Evolutionary conservation across 1,140 invertebrate species (phyloP).

Genomic region (Drosophila teissieri): DNA sequence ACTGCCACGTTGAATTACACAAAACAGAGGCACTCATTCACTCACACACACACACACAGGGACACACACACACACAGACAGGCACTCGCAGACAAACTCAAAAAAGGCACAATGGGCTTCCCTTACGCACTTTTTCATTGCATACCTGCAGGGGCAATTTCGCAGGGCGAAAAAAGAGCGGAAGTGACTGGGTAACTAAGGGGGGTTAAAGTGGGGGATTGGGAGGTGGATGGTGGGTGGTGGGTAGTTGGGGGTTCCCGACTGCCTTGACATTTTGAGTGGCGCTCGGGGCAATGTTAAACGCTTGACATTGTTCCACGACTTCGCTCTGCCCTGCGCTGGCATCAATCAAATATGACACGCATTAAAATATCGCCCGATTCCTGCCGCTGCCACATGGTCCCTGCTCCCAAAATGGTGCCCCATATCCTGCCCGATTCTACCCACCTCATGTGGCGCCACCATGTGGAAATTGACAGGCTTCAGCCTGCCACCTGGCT

Average conservation of each 20-base stretch:
- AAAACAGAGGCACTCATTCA: slow-evolving; percentile 47
- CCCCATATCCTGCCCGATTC: slow-evolving; percentile 5
- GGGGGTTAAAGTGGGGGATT: slow-evolving; percentile 1
- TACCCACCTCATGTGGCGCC: slow-evolving; percentile 28
- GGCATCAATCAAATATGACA: slow-evolving; percentile 83
- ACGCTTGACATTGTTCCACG: slow-evolving; percentile 77
- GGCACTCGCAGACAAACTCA: background rate
- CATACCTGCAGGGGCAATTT: slow-evolving; percentile 76
- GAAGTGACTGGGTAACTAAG: slow-evolving; percentile 14
- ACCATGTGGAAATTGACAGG: slow-evolving; percentile 46
- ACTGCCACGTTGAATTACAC: slow-evolving; percentile 69
- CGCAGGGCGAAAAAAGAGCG: slow-evolving; percentile 29
- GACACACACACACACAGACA: background rate
- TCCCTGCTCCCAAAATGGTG: background rate
- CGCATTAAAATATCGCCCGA: slow-evolving; percentile 77
- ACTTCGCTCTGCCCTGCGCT: slow-evolving; percentile 17
- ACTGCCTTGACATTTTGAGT: slow-evolving; percentile 59
- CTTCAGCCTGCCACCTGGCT: slow-evolving; percentile 32
- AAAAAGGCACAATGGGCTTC: slow-evolving; percentile 23
- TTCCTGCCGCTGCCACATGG: slow-evolving; percentile 23
- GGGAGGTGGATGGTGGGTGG: background rate
- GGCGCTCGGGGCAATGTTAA: slow-evolving; percentile 71
- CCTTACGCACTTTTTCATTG: slow-evolving; percentile 71
- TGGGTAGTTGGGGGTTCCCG: background rate
- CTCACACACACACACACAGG: background rate